phyloP scores from a whole-genome alignment of 2,113 vertebrate species.

The Ceyx melanurus region DNA sequence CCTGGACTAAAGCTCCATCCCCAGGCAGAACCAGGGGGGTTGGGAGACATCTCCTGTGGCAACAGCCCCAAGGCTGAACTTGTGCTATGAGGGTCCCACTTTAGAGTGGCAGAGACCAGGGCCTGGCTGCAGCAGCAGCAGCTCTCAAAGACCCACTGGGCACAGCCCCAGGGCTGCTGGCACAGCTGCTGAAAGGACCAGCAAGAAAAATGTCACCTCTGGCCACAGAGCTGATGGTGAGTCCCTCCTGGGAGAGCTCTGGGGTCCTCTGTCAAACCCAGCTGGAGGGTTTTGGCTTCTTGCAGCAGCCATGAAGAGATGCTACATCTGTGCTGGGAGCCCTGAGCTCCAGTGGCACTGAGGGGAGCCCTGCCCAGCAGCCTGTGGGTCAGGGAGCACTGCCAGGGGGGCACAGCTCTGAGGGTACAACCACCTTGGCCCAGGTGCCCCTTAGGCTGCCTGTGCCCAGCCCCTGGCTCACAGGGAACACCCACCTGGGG shows the following conservation, averaged over 20 bases:
- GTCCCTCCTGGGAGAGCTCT: not conserved
- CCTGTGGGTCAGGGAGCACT: accelerated
- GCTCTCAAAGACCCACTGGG: not conserved
- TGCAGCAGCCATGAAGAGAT: not conserved
- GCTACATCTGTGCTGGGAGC: not conserved
- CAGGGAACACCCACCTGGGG: not conserved
- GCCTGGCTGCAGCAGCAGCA: not conserved
- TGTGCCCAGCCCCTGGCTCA: too few relatives aligned
- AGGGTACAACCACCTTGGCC: too few relatives aligned
- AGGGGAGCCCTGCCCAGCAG: not conserved
- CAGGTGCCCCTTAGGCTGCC: not conserved
- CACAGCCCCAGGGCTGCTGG: not conserved
- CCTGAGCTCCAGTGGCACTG: not conserved
- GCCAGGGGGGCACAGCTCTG: accelerated
- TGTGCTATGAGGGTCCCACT: not conserved
- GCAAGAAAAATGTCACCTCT: not conserved
- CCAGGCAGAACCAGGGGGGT: not conserved
- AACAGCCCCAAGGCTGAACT: accelerated
- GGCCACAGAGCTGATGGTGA: not conserved
- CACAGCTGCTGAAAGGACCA: not conserved
- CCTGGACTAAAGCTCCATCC: too few relatives aligned
- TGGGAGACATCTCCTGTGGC: too few relatives aligned
- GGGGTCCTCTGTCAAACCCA: accelerated
- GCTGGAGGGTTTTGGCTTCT: not conserved
- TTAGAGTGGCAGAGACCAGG: not conserved